A percentile compares a stretch with the other conserved stretches of the same genome.
Evolutionary conservation across 2,113 vertebrate species (phyloP).

Genomic region (Amblyopsis rosae): DNA sequence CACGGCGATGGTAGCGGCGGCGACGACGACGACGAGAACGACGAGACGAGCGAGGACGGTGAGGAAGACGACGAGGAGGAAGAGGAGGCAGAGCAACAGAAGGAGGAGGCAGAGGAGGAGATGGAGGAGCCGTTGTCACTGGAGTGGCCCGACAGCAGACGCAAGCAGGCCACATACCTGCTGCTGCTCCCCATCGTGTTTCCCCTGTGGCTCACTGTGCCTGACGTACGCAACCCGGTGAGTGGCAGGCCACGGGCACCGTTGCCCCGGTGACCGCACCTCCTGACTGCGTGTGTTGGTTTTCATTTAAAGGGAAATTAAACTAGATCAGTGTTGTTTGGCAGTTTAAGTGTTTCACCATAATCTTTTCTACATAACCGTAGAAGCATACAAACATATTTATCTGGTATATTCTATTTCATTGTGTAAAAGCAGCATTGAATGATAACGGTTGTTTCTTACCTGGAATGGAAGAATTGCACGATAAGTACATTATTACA

Average conservation of each 20-base stretch:
- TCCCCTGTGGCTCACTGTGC: slow-evolving; percentile 89
- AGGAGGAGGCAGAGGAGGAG: slow-evolving; percentile 73
- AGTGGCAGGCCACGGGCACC: slow-evolving; percentile 2
- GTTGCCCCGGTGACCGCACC: not conserved
- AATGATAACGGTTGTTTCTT: no score
- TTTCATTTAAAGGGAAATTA: not conserved
- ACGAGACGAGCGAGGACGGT: not conserved
- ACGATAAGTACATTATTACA: no score
- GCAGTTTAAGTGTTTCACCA: no score
- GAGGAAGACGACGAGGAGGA: slow-evolving; percentile 9
- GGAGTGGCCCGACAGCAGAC: slow-evolving; percentile 84
- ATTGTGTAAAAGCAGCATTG: no score
- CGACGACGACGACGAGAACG: slow-evolving; percentile 9
- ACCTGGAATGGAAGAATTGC: no score
- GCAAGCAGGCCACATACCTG: slow-evolving; percentile 86
- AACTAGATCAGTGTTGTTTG: no score
- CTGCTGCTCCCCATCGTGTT: slow-evolving; percentile 89
- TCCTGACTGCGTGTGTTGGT: not conserved
- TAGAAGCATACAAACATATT: no score
- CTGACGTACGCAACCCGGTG: slow-evolving; percentile 90
- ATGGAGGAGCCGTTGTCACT: slow-evolving; percentile 88
- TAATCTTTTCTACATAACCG: no score
- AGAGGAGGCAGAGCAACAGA: slow-evolving; percentile 4
- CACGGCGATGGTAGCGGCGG: slow-evolving; percentile 17
- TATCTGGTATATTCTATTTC: no score